A percentile compares a stretch with the other conserved stretches of the same genome.
These are phyloP conservation scores for Antheraea assamensis DNA, from an alignment of 2,888 invertebrate genomes.

Conservation along the genomic window DNA sequence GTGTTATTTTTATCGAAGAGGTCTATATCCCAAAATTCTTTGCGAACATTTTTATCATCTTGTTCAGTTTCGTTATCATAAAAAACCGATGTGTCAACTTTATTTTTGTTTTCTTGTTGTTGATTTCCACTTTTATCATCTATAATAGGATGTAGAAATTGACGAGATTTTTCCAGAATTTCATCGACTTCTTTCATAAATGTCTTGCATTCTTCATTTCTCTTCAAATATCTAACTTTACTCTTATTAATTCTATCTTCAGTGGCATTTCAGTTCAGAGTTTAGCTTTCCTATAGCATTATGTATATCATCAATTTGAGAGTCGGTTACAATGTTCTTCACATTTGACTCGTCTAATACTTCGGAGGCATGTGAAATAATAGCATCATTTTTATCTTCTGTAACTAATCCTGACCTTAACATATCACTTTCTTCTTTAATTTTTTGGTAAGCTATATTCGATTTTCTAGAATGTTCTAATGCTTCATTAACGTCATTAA, in stretches of 20 bases:
- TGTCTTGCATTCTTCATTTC: slow-evolving; percentile 65
- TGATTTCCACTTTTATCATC: slow-evolving; percentile 25
- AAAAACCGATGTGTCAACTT: slow-evolving; percentile 10
- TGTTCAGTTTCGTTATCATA: slow-evolving; percentile 17
- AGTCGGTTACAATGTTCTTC: slow-evolving; percentile 45
- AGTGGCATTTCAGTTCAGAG: slow-evolving; percentile 60
- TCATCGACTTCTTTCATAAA: slow-evolving; percentile 72
- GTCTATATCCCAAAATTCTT: slow-evolving; percentile 61
- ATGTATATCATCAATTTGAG: slow-evolving; percentile 68
- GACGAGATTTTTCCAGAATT: slow-evolving; percentile 62
- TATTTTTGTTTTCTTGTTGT: slow-evolving; percentile 20
- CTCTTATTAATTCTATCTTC: slow-evolving; percentile 67
- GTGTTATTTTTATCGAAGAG: slow-evolving; percentile 42
- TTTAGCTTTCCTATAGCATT: slow-evolving; percentile 65
- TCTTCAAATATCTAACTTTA: slow-evolving; percentile 58
- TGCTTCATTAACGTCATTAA: slow-evolving; percentile 72
- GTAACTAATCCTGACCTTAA: slow-evolving; percentile 35
- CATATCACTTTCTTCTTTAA: slow-evolving; percentile 55
- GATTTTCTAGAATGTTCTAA: slow-evolving; percentile 71
- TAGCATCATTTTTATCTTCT: slow-evolving; percentile 20
- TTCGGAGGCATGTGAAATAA: slow-evolving; percentile 29
- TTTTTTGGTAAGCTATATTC: slow-evolving; percentile 62
- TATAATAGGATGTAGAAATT: slow-evolving; percentile 60
- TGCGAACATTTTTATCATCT: slow-evolving; percentile 41
- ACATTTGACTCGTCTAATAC: slow-evolving; percentile 20